Base-by-base conservation (phyloP, 2,797 vertebrate genomes). In the Sebastes itinus region DNA sequence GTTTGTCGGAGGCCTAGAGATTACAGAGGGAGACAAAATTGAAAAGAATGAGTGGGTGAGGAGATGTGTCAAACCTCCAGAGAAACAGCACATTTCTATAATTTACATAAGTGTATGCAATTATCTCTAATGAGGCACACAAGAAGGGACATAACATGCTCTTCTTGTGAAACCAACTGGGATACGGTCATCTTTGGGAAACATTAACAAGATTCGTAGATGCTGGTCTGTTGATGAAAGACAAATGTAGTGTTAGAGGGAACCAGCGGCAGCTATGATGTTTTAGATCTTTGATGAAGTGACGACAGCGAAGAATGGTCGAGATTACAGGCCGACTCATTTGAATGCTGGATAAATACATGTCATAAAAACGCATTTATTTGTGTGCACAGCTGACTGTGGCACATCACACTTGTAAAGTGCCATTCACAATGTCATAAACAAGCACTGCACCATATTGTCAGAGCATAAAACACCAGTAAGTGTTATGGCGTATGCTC, bases 71-170 rank as follows among this genome's bases (percentile, higher is more conserved):
- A 81, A 55, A 83, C 46, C 73, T 79, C 56, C 20, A 38, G 67
- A 75, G 72, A 82, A 66, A 63, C 23, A 38, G 42, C 61, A 62
- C 52, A 72, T 69, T 74, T 38, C 30, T 73, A 22, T 72, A 35
- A 87, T 89, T 87, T 83, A 38, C 71, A 60, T 74, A 74, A 87
- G 42, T 82, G 23, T 67, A 66, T 70, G 55, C 56, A 81, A 87
- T 87, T 87, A 83, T 83, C 76, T 76, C 69, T 76, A 85, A 87
- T 75, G 80, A 85, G 76, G 61, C 64, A 61, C 69, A 86, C 38
- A 75, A 30, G 12, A 64, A 73, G 14, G 27, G 42, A 83, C 72
- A 61, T 60, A 46, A 35, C 61, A 71, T 56, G 46, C 33, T 66
- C 16, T 63, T 64, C 61, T 60, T 35, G 55, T 55, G 22, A 85